A percentile compares a stretch with the other conserved stretches of the same genome.
Conservation (phyloP, 2,113 vertebrate species). For the Australoheros scitulus region DNA sequence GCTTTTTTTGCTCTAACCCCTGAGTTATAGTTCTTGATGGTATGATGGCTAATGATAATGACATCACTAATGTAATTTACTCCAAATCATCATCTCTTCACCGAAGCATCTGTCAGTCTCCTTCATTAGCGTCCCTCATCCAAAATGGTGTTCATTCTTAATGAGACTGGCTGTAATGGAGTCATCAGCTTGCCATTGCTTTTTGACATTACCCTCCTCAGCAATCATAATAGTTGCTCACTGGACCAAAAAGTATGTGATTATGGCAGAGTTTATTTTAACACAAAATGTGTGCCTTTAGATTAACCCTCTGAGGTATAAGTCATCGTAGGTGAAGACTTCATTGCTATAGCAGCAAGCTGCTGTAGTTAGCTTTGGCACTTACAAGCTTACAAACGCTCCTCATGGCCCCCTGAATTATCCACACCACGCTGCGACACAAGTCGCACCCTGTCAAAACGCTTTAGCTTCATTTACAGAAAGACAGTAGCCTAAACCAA, state of each 20-base stretch:
- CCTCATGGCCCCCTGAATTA: not conserved
- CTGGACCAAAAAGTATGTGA: not conserved
- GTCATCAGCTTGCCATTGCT: constrained; percentile 56
- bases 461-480: not conserved
- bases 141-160: constrained; percentile 53
- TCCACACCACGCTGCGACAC: not conserved
- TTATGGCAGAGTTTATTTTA: constrained; percentile 8
- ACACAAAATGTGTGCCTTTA: not conserved
- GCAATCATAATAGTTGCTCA: constrained; percentile 21
- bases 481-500: too few species aligned
- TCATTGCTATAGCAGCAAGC: not conserved
- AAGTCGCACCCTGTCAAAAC: not conserved
- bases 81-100: constrained; percentile 70
- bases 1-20: not conserved
- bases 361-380: not conserved
- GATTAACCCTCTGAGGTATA: not conserved
- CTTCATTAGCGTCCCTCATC: constrained; percentile 72
- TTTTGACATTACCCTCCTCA: constrained; percentile 24
- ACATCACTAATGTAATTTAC: constrained; percentile 71
- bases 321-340: not conserved
- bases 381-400: not conserved
- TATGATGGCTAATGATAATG: constrained; percentile 68
- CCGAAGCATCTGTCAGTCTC: constrained; percentile 71
- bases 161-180: constrained; percentile 61
- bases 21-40: constrained; percentile 36